Evolutionary conservation across 2,797 vertebrate genomes (phyloP).

Genomic region (Gallinago stenura): DNA sequence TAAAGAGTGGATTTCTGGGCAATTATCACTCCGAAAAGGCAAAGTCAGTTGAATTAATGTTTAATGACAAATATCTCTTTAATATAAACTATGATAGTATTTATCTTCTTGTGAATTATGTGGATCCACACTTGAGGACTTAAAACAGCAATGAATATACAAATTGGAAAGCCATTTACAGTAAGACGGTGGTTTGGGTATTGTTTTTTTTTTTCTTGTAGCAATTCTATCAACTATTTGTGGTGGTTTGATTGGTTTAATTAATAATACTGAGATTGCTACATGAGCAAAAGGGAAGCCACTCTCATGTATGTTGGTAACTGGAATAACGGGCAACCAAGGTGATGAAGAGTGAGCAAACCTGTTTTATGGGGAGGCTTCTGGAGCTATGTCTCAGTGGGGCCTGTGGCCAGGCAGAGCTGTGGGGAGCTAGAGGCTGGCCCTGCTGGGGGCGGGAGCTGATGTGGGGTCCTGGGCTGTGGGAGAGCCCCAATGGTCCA

Average conservation of each 20-base stretch:
- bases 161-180: neutral
- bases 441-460: accelerated
- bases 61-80: accelerated
- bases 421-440: neutral
- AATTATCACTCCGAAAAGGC: neutral
- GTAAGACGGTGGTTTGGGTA: neutral
- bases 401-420: neutral
- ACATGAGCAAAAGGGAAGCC: neutral
- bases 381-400: accelerated
- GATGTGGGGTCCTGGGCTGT: accelerated
- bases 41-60: neutral
- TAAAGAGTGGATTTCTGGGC: neutral
- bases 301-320: accelerated
- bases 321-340: neutral
- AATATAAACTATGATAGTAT: accelerated
- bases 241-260: neutral
- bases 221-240: accelerated
- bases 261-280: neutral
- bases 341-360: neutral
- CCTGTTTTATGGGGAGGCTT: neutral
- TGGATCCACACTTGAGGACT: neutral
- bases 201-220: neutral
- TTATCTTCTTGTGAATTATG: neutral
- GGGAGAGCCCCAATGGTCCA: accelerated
- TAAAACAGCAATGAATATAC: neutral